Percentiles rank a stretch among this genome's conserved stretches.
Conservation (phyloP, 2,888 invertebrate species). For the Branchellion lobata region DNA sequence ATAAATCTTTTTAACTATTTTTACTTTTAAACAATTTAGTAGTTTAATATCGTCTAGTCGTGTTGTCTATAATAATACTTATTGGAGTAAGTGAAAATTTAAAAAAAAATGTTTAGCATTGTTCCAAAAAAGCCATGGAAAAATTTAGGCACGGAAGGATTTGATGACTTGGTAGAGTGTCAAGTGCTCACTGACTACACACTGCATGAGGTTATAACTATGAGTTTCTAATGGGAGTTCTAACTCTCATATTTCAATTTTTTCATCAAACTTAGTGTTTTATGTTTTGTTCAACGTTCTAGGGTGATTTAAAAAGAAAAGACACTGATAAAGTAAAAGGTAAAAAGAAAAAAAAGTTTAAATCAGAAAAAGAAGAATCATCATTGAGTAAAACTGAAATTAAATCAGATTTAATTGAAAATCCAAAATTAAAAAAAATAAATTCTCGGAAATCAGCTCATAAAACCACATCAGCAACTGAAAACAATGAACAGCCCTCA, state of each 20-base stretch:
- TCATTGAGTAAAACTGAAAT: background rate
- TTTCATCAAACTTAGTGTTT: background rate
- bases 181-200: slow-evolving; percentile 34
- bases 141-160: background rate
- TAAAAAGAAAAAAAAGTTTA: background rate
- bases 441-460: background rate
- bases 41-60: too few species aligned
- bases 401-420: background rate
- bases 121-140: background rate
- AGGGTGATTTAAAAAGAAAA: slow-evolving; percentile 2
- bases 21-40: too few species aligned
- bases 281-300: background rate
- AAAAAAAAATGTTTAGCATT: background rate
- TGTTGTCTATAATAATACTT: too few species aligned
- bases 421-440: background rate
- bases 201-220: background rate
- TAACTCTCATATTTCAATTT: background rate
- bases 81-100: too few species aligned
- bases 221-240: background rate
- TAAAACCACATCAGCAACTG: background rate
- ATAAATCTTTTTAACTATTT: too few species aligned
- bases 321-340: background rate
- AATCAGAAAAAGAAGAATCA: background rate
- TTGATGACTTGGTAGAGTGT: slow-evolving; percentile 36
- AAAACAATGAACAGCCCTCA: background rate